phyloP scores from a whole-genome alignment of 37 sponge, comb jelly and placozoan genomes.

The Aphrocallistes beatrix region DNA sequence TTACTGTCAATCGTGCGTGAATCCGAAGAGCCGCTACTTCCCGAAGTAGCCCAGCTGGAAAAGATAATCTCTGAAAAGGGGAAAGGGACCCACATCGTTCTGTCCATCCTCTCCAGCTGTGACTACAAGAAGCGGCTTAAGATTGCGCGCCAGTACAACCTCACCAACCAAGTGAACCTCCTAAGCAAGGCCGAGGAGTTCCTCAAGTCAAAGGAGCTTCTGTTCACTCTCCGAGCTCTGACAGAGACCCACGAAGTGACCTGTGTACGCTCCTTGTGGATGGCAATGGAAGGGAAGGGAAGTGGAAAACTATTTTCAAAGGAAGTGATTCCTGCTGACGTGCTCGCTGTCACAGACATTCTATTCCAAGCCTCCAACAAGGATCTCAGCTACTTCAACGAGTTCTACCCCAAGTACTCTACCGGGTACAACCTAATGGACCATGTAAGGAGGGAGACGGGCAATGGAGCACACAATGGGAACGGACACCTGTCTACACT shows the following conservation, averaged over 20 bases:
- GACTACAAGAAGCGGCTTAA: not conserved
- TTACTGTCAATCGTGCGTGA: not conserved
- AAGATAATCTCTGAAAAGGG: not conserved
- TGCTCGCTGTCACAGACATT: not conserved
- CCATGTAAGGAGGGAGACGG: not conserved
- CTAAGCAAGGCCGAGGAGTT: not conserved
- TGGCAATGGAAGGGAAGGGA: constrained; percentile 2
- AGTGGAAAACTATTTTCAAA: not conserved
- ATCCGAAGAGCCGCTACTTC: not conserved
- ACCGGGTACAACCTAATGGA: not conserved
- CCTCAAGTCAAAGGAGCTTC: not conserved
- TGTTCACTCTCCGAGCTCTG: not conserved
- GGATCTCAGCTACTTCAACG: constrained; percentile 1
- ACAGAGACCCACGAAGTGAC: not conserved
- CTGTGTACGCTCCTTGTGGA: not conserved
- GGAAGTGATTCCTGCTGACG: not conserved
- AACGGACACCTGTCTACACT: not conserved
- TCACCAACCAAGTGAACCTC: not conserved
- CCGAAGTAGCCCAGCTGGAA: not conserved
- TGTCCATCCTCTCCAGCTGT: not conserved
- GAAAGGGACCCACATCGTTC: not conserved
- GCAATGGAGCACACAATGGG: too few relatives aligned
- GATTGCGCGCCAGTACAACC: not conserved
- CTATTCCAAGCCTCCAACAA: not conserved
- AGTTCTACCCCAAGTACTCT: not conserved